phyloP scores from a whole-genome alignment of 2,113 vertebrate genomes.

The Cinclus mexicanus region DNA sequence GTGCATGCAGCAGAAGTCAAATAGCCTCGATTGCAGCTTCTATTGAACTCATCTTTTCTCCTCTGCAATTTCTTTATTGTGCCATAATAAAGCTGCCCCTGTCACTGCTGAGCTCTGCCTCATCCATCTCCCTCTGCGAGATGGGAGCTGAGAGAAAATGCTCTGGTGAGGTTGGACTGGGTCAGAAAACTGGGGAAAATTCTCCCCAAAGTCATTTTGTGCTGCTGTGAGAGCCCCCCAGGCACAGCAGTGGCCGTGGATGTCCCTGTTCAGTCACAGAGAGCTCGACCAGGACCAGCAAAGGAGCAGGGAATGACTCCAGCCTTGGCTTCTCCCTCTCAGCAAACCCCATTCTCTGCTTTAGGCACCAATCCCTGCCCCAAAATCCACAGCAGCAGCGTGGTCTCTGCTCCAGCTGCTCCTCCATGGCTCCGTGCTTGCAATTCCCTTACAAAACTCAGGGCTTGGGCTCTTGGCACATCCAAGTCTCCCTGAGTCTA shows the following conservation, averaged over 20 bases:
- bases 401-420: not conserved
- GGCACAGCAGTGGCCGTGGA: rapidly evolving
- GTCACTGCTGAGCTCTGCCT: conserved; percentile 20
- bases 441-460: rapidly evolving
- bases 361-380: not conserved
- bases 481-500: not conserved
- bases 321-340: not conserved
- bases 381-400: rapidly evolving
- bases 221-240: not conserved
- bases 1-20: conserved; percentile 22
- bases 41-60: conserved; percentile 1
- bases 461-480: not conserved
- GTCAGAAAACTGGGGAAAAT: not conserved
- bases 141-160: not conserved
- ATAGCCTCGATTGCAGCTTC: conserved; percentile 13
- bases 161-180: not conserved
- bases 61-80: conserved; percentile 3
- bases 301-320: not conserved
- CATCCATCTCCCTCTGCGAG: not conserved
- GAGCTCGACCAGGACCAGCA: not conserved
- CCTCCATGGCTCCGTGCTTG: not conserved
- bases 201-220: rapidly evolving
- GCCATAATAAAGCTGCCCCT: conserved; percentile 1
- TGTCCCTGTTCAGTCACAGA: not conserved
- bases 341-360: rapidly evolving